These are phyloP conservation scores for Acanthurus tractus DNA, from an alignment of 2,797 vertebrate genomes.

Conservation along the genomic window DNA sequence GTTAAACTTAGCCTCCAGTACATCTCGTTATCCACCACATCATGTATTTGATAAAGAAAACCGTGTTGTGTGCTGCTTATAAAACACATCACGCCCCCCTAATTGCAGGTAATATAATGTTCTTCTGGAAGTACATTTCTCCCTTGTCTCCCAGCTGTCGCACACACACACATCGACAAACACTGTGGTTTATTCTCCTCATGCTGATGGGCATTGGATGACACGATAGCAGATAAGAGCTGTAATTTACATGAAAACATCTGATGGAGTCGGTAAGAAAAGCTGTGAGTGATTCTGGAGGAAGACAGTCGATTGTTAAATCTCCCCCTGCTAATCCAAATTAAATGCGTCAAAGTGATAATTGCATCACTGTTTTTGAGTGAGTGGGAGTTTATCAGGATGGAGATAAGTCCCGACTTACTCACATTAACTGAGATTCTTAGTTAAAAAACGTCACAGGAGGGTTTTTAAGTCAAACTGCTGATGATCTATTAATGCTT, in stretches of 20 bases:
- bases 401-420: not conserved
- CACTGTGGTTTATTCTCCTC: not conserved
- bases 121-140: not conserved
- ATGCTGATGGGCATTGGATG: not conserved
- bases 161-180: not conserved
- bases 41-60: not conserved
- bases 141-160: not conserved
- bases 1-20: not conserved
- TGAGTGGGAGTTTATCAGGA: not conserved
- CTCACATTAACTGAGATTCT: not conserved
- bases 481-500: no score
- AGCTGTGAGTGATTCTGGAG: not conserved
- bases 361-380: not conserved
- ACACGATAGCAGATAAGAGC: slow-evolving; percentile 40
- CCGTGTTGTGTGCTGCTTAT: not conserved
- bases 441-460: not conserved
- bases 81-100: not conserved
- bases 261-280: not conserved
- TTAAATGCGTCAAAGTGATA: not conserved
- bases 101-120: slow-evolving; percentile 13
- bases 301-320: no score
- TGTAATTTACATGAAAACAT: slow-evolving; percentile 39
- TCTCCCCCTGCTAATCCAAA: not conserved
- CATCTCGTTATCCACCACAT: not conserved
- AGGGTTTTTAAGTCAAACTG: not conserved